Evolutionary conservation across 2,888 invertebrate genomes (phyloP).

Genomic region (Spodoptera littoralis): DNA sequence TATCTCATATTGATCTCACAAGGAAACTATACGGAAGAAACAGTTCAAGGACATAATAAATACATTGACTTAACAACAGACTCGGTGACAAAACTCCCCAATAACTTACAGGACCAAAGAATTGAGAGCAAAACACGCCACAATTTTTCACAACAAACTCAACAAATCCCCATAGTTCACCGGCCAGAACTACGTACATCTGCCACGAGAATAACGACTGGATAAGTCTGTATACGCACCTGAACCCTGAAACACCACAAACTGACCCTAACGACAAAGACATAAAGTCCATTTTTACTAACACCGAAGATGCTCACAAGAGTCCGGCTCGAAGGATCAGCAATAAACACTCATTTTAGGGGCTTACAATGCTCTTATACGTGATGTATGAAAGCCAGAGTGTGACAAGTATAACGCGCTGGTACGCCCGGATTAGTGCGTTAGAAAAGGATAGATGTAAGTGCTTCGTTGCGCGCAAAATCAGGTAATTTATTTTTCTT

Average conservation of each 20-base stretch:
- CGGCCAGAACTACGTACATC: conserved; percentile 68
- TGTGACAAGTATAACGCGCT: conserved; percentile 72
- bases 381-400: conserved; percentile 80
- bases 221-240: conserved; percentile 78
- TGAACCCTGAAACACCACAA: conserved; percentile 65
- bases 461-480: conserved; percentile 58
- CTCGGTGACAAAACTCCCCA: conserved; percentile 18
- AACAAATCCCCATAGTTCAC: conserved; percentile 71
- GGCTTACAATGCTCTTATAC: conserved; percentile 78
- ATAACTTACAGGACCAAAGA: conserved; percentile 42
- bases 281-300: conserved; percentile 68
- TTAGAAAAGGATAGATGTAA: conserved; percentile 66
- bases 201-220: conserved; percentile 76
- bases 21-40: conserved; percentile 16
- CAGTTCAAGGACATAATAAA: conserved; percentile 1
- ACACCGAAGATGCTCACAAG: conserved; percentile 54
- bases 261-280: conserved; percentile 62
- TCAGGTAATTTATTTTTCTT: conserved; percentile 64
- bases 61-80: conserved; percentile 11
- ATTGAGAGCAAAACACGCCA: conserved; percentile 49
- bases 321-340: conserved; percentile 78
- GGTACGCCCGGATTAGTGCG: conserved; percentile 66
- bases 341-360: conserved; percentile 86
- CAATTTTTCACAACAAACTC: conserved; percentile 52
- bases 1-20: conserved; percentile 27